Percentiles rank a stretch among this genome's conserved stretches.
Conservation (phyloP, 1,140 invertebrate genomes). For the Dendroctonus valens region DNA sequence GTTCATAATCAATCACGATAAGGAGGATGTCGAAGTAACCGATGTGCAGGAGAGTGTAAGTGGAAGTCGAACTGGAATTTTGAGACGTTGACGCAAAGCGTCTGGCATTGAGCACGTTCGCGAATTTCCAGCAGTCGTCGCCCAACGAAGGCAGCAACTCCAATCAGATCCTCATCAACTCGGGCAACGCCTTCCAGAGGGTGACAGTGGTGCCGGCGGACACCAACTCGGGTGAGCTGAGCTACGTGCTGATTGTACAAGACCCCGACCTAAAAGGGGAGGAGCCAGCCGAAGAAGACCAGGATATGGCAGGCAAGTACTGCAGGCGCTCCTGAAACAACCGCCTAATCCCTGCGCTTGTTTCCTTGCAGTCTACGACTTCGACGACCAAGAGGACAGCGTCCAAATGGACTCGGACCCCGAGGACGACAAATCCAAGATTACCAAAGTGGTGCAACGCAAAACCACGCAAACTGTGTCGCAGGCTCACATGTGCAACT, state of each 20-base stretch:
- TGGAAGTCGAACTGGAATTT: conserved; percentile 8
- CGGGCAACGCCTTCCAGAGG: conserved; percentile 72
- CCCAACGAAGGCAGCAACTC: conserved; percentile 21
- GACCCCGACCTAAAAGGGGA: conserved; percentile 62
- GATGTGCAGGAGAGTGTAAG: conserved; percentile 25
- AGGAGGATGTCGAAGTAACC: conserved; percentile 53
- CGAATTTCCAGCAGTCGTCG: background rate
- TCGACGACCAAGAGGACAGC: conserved; percentile 61
- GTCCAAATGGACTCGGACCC: conserved; percentile 60
- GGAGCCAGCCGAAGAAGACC: conserved; percentile 61
- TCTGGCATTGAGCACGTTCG: no score
- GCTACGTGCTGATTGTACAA: conserved; percentile 87
- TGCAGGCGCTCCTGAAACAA: no score
- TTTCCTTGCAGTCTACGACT: conserved; percentile 58
- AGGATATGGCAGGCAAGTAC: conserved; percentile 55
- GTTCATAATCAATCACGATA: conserved; percentile 53
- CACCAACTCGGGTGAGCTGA: conserved; percentile 76
- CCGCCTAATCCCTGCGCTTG: no score
- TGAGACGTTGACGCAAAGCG: no score
- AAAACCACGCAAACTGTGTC: conserved; percentile 66
- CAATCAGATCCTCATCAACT: conserved; percentile 58
- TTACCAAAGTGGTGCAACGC: conserved; percentile 65
- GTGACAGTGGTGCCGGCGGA: conserved; percentile 85
- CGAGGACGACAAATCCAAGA: conserved; percentile 71
- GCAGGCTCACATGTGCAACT: conserved; percentile 80